Conservation (phyloP, 2,797 vertebrate genomes). For the Sebastes taczanowskii region DNA sequence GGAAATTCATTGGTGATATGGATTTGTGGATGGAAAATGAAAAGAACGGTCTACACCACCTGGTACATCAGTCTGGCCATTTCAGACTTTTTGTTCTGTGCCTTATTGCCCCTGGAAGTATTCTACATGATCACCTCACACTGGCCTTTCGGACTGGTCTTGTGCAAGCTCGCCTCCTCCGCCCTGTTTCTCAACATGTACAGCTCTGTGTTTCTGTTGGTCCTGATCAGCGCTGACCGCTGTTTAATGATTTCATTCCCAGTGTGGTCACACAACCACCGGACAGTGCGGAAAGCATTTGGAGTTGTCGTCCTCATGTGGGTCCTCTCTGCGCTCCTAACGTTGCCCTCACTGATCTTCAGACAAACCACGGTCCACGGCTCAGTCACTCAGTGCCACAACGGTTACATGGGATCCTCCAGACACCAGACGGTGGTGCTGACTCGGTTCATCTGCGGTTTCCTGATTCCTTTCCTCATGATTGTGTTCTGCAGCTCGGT, state of each 20-base stretch:
- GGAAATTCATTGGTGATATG: slow-evolving; percentile 90
- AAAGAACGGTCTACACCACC: slow-evolving; percentile 85
- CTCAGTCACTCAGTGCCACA: slow-evolving; percentile 78
- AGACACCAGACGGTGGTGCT: slow-evolving; percentile 70
- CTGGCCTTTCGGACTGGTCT: slow-evolving; percentile 87
- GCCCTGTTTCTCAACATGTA: slow-evolving; percentile 92
- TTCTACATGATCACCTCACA: slow-evolving; percentile 63
- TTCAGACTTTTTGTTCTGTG: slow-evolving; percentile 89
- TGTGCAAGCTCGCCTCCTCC: slow-evolving; percentile 90
- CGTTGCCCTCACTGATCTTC: slow-evolving; percentile 84
- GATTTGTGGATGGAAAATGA: slow-evolving; percentile 89
- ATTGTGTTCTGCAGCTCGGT: slow-evolving; percentile 85
- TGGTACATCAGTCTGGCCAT: slow-evolving; percentile 91
- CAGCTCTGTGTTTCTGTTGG: slow-evolving; percentile 90
- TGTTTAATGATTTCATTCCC: slow-evolving; percentile 86
- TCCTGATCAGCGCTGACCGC: slow-evolving; percentile 89
- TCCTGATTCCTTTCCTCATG: slow-evolving; percentile 85
- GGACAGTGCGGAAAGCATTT: slow-evolving; percentile 72
- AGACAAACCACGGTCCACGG: slow-evolving; percentile 70
- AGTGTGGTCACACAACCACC: slow-evolving; percentile 90
- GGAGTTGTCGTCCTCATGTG: slow-evolving; percentile 79
- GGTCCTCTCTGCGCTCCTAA: slow-evolving; percentile 83
- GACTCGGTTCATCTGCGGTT: slow-evolving; percentile 84
- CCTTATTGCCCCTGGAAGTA: slow-evolving; percentile 83
- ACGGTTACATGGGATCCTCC: slow-evolving; percentile 68